Base-by-base conservation (phyloP, 2,888 invertebrate genomes). In the Tetragonula carbonaria region DNA sequence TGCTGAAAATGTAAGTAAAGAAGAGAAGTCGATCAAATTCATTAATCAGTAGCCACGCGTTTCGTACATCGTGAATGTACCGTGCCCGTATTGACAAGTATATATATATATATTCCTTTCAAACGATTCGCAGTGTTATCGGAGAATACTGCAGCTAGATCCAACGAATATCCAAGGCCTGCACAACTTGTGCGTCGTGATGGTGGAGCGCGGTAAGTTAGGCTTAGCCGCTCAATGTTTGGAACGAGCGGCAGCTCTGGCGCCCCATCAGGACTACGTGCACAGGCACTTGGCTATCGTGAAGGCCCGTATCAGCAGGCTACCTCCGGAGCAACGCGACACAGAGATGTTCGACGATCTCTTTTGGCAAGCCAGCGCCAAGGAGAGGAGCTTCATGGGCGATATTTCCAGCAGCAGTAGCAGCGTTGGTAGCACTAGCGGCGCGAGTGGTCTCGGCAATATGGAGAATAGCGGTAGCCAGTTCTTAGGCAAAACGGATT, bases 181-280 rank as follows among this genome's bases (percentile, higher is more conserved):
- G 66, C 99, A 99, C 95, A 99, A 99, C 95, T 95, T 99, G 45
- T 99, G 99, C 95, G 99, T 99, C 13, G 99, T 99, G 0, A 97
- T 97, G 90, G 99, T 99, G 11, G 99, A 99, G 94, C 96, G 98
- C 59, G 98, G 98, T 16, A 97, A 97, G 91, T 95, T 99, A 51
- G 95, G 96, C n/a, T 95, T 96, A 76, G 99, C 99, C 0, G 98
- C 98, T 89, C 96, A 96, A 74, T 99, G 99, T 93, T 96, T 99
- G 28, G 96, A 97, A 72, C 96, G 97, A 72, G 98, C 98, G 1
- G 97, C 97, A 75, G 95, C 96, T 11, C 95, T 99, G 45, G 98
- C 98, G 0, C 99, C 99, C 0, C 96, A 96, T 82, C 99, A 99
- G 94, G 98, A 98, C 91, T 99, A 99, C 95, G 98, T 99, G 65